A percentile compares a stretch with the other conserved stretches of the same genome.
phyloP scores from a whole-genome alignment of 2,797 vertebrate species.

The Pelobates cultripes region DNA sequence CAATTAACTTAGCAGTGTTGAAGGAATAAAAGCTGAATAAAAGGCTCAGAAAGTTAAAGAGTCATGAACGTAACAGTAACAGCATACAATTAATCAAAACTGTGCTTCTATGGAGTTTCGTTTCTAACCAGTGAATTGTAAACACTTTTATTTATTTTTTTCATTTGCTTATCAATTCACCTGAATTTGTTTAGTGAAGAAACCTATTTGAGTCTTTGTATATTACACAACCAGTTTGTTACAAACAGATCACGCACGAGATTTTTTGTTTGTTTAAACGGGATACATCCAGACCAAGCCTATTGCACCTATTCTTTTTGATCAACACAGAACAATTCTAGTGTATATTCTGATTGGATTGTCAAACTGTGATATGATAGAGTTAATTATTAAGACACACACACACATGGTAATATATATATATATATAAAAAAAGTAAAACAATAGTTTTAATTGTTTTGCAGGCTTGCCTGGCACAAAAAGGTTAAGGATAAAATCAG shows the following conservation, averaged over 20 bases:
- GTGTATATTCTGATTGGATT: not conserved
- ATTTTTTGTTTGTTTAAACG: not conserved
- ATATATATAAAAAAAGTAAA: not conserved
- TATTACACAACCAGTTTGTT: not conserved
- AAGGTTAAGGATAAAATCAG: conserved; percentile 8
- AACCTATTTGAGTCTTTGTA: no score
- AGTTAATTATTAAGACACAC: not conserved
- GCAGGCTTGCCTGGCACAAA: not conserved
- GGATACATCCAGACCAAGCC: not conserved
- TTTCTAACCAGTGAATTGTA: no score
- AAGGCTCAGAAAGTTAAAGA: no score
- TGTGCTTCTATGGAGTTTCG: no score
- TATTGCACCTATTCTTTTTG: not conserved
- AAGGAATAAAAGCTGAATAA: no score
- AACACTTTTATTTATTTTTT: no score
- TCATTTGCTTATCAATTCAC: no score
- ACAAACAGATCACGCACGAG: not conserved
- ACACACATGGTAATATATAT: not conserved
- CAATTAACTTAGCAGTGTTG: no score
- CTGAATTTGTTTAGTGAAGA: no score
- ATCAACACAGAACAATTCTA: not conserved
- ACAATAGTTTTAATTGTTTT: not conserved
- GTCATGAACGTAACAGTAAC: no score
- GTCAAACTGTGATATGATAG: not conserved
- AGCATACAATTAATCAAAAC: no score